Conservation (phyloP, 2,888 invertebrate genomes). For the Andrena camellia region DNA sequence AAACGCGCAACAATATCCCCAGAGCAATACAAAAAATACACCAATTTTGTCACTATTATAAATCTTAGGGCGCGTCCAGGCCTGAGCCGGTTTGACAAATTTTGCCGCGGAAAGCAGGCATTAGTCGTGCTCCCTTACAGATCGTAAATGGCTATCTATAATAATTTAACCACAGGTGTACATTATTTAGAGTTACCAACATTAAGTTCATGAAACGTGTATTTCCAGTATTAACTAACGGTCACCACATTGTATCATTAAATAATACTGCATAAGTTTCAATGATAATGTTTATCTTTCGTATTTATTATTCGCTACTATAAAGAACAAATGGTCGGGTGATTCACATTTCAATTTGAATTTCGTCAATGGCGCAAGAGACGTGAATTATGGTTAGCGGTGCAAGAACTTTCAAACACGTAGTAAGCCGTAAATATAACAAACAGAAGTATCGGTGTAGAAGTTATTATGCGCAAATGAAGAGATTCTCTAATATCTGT, state of each 20-base stretch:
- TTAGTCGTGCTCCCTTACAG: too few species aligned
- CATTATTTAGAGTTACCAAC: neutral
- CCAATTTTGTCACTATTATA: neutral
- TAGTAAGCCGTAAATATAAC: neutral
- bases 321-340: neutral
- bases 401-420: neutral
- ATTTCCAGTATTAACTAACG: neutral
- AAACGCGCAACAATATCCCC: neutral
- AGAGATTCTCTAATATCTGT: neutral
- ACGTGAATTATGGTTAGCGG: neutral
- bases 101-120: too few species aligned
- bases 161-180: neutral
- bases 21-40: neutral
- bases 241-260: neutral
- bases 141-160: neutral
- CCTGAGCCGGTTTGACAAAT: too few species aligned
- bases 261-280: neutral
- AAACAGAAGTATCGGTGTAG: neutral
- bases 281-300: neutral
- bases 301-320: neutral
- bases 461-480: neutral
- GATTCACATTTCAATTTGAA: neutral
- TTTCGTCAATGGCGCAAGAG: neutral
- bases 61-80: too few species aligned
- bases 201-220: neutral